Evolutionary conservation across 2,113 vertebrate genomes (phyloP).

Genomic region (Steatornis caripensis): DNA sequence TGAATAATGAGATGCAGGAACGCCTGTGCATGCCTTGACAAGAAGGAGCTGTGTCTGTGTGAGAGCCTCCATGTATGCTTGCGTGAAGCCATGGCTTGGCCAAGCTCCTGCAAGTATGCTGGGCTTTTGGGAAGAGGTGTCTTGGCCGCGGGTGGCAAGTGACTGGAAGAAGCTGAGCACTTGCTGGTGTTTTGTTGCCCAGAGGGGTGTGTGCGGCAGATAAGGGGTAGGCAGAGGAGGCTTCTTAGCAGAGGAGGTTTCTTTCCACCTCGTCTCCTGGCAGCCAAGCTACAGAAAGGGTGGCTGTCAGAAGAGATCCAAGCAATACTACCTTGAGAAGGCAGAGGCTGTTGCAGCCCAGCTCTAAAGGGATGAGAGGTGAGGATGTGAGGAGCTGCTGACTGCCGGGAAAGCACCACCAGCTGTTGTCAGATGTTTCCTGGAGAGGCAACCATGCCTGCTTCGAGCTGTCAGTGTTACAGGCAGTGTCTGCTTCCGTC

Average conservation of each 20-base stretch:
- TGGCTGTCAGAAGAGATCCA: not conserved
- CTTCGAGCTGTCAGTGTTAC: not conserved
- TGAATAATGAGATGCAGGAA: not conserved
- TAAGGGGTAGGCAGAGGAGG: not conserved
- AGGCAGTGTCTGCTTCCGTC: fast-evolving
- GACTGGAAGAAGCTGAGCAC: not conserved
- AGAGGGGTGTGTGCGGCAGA: not conserved
- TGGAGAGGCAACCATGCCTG: not conserved
- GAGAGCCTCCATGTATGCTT: fast-evolving
- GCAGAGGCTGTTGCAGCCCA: not conserved
- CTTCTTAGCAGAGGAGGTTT: not conserved
- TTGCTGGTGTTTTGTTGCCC: not conserved
- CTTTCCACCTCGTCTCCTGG: not conserved
- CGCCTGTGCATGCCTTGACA: not conserved
- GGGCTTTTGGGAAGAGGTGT: not conserved
- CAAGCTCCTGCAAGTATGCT: not conserved
- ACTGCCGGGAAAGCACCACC: fast-evolving
- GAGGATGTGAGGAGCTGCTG: not conserved
- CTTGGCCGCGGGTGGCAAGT: fast-evolving
- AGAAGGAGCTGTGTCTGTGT: not conserved
- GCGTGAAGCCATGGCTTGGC: not conserved
- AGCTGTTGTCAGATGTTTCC: not conserved
- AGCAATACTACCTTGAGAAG: not conserved
- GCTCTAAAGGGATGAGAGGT: not conserved
- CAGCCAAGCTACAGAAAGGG: not conserved